A percentile compares a stretch with the other conserved stretches of the same genome.
These are phyloP conservation scores for Rhadina sibilatrix DNA, from an alignment of 2,113 vertebrate genomes.

Conservation along the genomic window DNA sequence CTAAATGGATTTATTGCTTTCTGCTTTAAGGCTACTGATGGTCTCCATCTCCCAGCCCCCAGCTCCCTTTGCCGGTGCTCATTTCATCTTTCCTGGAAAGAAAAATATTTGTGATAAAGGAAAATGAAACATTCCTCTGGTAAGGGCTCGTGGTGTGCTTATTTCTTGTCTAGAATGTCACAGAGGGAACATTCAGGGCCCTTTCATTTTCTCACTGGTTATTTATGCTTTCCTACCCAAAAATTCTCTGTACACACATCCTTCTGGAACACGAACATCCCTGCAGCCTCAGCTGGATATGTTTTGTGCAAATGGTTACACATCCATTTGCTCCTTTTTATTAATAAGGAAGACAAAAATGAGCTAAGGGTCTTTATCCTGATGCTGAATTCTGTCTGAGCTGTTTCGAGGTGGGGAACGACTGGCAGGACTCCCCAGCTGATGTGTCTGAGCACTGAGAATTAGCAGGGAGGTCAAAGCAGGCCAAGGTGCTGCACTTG, in stretches of 20 bases:
- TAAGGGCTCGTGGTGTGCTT: neutral
- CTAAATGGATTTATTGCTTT: neutral
- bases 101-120: conserved; percentile 33
- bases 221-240: neutral
- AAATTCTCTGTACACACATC: neutral
- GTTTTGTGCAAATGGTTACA: neutral
- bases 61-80: neutral
- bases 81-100: neutral
- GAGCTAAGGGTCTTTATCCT: neutral
- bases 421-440: neutral
- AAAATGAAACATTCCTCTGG: neutral
- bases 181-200: neutral
- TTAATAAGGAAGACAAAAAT: neutral
- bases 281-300: neutral
- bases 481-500: neutral
- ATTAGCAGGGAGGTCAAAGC: neutral
- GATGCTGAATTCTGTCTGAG: neutral
- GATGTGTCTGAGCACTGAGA: neutral
- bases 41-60: neutral
- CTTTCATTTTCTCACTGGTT: conserved; percentile 12
- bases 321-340: neutral
- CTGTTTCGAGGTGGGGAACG: neutral
- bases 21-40: neutral
- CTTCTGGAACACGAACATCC: neutral
- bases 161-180: neutral